Evolutionary conservation across 2,797 vertebrate genomes (phyloP).

Genomic region (Myoxocephalus aenaeus): DNA sequence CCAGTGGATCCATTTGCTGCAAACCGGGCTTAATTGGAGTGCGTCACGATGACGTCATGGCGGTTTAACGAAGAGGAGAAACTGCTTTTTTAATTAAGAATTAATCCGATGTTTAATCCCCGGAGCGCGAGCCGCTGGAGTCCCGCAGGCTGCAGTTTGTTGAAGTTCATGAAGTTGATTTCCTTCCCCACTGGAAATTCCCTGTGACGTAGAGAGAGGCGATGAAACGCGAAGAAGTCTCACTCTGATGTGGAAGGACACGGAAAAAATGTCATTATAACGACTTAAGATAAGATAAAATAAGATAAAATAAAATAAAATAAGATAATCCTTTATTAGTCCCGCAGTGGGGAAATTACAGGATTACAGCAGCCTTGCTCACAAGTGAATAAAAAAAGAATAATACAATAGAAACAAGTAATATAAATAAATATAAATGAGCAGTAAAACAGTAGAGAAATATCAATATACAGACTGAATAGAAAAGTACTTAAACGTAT

Average conservation of each 20-base stretch:
- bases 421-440: too few species aligned
- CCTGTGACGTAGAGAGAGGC: slow-evolving; percentile 86
- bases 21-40: not conserved
- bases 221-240: not conserved
- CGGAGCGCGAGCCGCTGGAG: not conserved
- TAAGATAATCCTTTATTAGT: too few species aligned
- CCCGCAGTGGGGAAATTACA: too few species aligned
- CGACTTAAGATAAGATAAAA: too few species aligned
- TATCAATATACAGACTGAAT: too few species aligned
- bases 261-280: too few species aligned
- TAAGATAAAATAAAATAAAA: too few species aligned
- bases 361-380: too few species aligned
- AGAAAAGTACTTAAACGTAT: too few species aligned
- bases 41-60: slow-evolving; percentile 48
- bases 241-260: slow-evolving; percentile 43
- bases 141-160: slow-evolving; percentile 46
- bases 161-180: slow-evolving; percentile 66
- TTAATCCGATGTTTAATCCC: not conserved
- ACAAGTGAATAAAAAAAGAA: too few species aligned
- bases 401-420: too few species aligned
- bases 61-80: not conserved
- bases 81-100: not conserved
- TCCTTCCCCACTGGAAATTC: slow-evolving; percentile 97
- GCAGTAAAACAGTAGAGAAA: too few species aligned
- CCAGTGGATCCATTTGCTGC: slow-evolving; percentile 43